Evolutionary conservation across 1,140 invertebrate species (phyloP), one percentile per base, ranked within the genome.

Genomic region (Spodoptera litura): DNA sequence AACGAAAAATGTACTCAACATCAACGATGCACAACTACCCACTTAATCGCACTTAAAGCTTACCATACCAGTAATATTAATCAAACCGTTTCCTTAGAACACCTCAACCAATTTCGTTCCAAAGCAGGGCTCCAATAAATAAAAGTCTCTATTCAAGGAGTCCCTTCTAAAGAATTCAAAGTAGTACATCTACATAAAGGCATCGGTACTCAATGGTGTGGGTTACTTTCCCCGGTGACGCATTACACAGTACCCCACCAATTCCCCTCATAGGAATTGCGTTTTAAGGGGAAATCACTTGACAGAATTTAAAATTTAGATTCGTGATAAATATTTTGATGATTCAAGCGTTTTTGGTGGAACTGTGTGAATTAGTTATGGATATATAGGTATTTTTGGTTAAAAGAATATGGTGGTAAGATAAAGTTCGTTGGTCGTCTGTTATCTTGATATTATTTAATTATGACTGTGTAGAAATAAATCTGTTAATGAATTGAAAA

Each of bases 201-300:
- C n/a, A 38, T 72, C n/a, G 27, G 9, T 31, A 8, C 58, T 12
- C 59, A 25, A 53, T 64, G 73, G 25, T 31, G 73, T 74, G 58
- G 52, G 38, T 15, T 52, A 61, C 38, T 15, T 13, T 25, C 59
- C 49, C 73, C 51, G 11, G 73, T 62, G 73, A 64, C 59, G 53
- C 27, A 31, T 75, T 55, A 75, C 12, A 38, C 35, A 53, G 59
- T 75, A 25, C 59, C 59, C 58, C 73, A 64, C 49, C 44, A 53
- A 64, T 64, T 52, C 58, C 25, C 58, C 73, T 59, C 49, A 53
- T 15, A 51, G 73, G 73, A 75, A 62, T 59, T 15, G 35, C 25
- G 44, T 38, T 13, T 64, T 75, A 75, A 74, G 73, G 73, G 27
- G 59, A 38, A 64, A 59, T 2, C 15, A 38, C 35, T 49, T 4